A percentile compares a stretch with the other conserved stretches of the same genome.
Conservation (phyloP, 2,113 vertebrate species). For the Elachura formosa region DNA sequence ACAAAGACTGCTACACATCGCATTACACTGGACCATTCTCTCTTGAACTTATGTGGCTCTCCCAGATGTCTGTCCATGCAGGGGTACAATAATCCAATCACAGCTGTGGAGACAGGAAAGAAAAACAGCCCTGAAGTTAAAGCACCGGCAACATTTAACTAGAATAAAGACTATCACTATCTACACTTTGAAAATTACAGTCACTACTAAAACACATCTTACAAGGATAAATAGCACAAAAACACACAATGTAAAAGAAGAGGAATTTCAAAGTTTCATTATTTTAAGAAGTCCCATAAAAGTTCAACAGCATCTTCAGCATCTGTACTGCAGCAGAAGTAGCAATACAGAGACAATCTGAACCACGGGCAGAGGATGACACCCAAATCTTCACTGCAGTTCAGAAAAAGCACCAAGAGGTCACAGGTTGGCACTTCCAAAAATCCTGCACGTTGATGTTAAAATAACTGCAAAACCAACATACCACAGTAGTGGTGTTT, state of each 20-base stretch:
- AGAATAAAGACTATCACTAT: background rate
- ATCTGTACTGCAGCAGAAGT: background rate
- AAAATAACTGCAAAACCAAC: background rate
- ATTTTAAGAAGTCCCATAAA: background rate
- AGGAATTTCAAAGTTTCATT: background rate
- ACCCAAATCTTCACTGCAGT: background rate
- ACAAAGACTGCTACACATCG: slow-evolving; percentile 96
- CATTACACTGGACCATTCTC: slow-evolving; percentile 98
- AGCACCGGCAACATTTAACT: background rate
- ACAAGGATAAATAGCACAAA: background rate
- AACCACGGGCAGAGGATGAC: background rate
- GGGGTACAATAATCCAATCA: slow-evolving; percentile 92
- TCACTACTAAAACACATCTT: background rate
- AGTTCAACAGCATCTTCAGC: background rate
- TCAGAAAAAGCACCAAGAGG: background rate
- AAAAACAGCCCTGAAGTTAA: slow-evolving; percentile 31
- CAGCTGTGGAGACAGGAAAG: slow-evolving; percentile 71
- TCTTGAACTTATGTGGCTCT: slow-evolving; percentile 93
- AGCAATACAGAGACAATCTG: background rate
- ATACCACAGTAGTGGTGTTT: background rate
- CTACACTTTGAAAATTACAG: background rate
- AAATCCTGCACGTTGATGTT: background rate
- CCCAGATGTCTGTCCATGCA: slow-evolving; percentile 92
- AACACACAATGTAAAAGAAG: background rate
- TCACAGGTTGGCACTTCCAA: background rate